These are phyloP conservation scores for Anticlea derivata DNA, from an alignment of 2,888 invertebrate species.

Conservation along the genomic window DNA sequence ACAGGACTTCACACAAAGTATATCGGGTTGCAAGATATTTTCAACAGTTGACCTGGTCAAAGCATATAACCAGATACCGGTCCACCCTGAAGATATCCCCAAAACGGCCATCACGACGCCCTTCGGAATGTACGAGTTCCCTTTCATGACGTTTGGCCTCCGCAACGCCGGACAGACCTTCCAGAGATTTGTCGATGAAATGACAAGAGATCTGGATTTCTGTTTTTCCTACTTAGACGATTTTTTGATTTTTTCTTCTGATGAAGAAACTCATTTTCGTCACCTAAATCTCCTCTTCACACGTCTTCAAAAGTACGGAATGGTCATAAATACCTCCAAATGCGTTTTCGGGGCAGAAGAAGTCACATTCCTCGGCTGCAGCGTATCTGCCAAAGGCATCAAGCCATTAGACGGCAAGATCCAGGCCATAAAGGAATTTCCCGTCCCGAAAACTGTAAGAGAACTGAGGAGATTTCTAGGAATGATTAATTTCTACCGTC, in stretches of 20 bases:
- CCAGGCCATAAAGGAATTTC: constrained; percentile 5
- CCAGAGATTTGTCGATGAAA: too few species aligned
- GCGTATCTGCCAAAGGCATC: constrained; percentile 21
- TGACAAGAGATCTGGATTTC: constrained; percentile 26
- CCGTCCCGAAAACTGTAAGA: constrained; percentile 4
- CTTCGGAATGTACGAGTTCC: constrained; percentile 57
- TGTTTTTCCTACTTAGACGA: background rate
- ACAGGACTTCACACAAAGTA: constrained; percentile 30
- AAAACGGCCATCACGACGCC: background rate
- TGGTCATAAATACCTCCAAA: constrained; percentile 2
- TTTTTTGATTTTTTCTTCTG: constrained; percentile 17
- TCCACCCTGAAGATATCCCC: background rate
- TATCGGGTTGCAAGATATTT: constrained; percentile 22
- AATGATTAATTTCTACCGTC: constrained; percentile 24
- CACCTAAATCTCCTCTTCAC: constrained; percentile 5
- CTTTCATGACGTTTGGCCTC: too few species aligned
- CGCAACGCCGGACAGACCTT: too few species aligned
- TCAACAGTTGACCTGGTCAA: constrained; percentile 12
- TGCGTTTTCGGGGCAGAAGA: constrained; percentile 2
- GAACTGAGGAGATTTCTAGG: too few species aligned
- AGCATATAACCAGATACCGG: too few species aligned
- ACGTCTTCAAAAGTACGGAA: constrained; percentile 6
- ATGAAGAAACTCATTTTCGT: constrained; percentile 1
- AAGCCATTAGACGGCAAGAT: constrained; percentile 1
- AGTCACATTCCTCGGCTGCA: constrained; percentile 28